Conservation (phyloP, 2,888 invertebrate genomes). For the Lasioglossum oenotherae region DNA sequence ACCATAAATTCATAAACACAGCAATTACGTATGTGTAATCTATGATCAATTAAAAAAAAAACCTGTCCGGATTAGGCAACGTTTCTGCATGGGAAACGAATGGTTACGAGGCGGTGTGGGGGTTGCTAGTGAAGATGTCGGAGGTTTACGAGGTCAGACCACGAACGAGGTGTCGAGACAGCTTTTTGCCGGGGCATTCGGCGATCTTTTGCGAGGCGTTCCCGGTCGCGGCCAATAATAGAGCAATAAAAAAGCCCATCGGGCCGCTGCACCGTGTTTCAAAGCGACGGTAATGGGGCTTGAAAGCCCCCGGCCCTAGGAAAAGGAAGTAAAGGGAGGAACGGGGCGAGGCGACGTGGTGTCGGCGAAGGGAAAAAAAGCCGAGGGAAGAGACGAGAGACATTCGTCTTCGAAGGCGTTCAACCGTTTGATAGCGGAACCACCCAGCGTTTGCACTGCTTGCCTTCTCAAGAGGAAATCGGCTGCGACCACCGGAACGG, state of each 20-base stretch:
- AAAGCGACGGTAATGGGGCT: conserved; percentile 82
- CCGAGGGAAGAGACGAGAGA: conserved; percentile 69
- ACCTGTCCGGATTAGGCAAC: not conserved
- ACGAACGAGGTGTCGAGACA: conserved; percentile 48
- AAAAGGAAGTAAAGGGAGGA: conserved; percentile 59
- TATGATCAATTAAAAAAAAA: not conserved
- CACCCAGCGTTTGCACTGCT: conserved; percentile 53
- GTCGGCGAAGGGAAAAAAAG: conserved; percentile 35
- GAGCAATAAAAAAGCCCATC: conserved; percentile 71
- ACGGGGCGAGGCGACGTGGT: conserved; percentile 42
- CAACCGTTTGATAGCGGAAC: conserved; percentile 79
- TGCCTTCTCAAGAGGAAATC: conserved; percentile 60
- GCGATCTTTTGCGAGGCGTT: conserved; percentile 57
- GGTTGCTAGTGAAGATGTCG: conserved; percentile 31
- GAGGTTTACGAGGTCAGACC: conserved; percentile 28
- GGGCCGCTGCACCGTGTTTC: conserved; percentile 69
- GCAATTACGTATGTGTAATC: not conserved
- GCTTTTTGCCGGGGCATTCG: conserved; percentile 58
- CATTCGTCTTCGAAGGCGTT: conserved; percentile 80
- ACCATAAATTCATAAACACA: too few relatives aligned
- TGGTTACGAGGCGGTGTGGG: not conserved
- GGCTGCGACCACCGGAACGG: conserved; percentile 57
- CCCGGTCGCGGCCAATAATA: conserved; percentile 66
- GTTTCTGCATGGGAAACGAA: not conserved
- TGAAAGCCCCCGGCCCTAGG: conserved; percentile 74